These are phyloP conservation scores for Drosophila ironensis DNA, from an alignment of 1,140 invertebrate genomes.

Conservation along the genomic window DNA sequence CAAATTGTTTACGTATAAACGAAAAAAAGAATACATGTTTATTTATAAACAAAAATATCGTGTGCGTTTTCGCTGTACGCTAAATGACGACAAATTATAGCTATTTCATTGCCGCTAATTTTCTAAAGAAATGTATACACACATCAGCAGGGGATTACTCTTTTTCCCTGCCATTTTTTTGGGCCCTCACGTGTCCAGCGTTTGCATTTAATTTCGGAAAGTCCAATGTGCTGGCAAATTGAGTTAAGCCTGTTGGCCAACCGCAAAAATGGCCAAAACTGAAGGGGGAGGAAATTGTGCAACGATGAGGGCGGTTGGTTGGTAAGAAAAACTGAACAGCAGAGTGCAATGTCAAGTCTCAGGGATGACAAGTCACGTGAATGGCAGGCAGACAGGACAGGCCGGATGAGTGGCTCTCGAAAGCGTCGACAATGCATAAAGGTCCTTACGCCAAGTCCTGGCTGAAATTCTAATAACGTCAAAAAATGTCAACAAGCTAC, in stretches of 20 bases:
- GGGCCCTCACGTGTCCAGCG: constrained; percentile 18
- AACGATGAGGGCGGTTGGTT: background rate
- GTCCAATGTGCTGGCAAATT: constrained; percentile 48
- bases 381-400: constrained; percentile 20
- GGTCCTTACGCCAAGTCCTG: constrained; percentile 14
- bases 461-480: constrained; percentile 56
- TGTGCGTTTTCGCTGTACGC: constrained; percentile 2
- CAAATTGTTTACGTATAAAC: constrained; percentile 33
- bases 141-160: background rate
- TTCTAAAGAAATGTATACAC: constrained; percentile 32
- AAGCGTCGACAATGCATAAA: constrained; percentile 38
- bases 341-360: constrained; percentile 41
- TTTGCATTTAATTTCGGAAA: constrained; percentile 45
- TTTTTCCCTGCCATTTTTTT: background rate
- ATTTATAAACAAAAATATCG: constrained; percentile 63
- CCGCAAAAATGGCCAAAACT: constrained; percentile 31
- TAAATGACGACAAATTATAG: constrained; percentile 69
- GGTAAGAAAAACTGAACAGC: constrained; percentile 4
- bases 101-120: constrained; percentile 45
- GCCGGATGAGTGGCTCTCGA: constrained; percentile 18
- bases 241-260: constrained; percentile 42
- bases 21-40: constrained; percentile 33
- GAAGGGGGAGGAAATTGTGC: constrained; percentile 19
- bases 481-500: constrained; percentile 48
- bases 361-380: constrained; percentile 31